Conservation (phyloP, 2,113 vertebrate genomes). For the Bungarus multicinctus region DNA sequence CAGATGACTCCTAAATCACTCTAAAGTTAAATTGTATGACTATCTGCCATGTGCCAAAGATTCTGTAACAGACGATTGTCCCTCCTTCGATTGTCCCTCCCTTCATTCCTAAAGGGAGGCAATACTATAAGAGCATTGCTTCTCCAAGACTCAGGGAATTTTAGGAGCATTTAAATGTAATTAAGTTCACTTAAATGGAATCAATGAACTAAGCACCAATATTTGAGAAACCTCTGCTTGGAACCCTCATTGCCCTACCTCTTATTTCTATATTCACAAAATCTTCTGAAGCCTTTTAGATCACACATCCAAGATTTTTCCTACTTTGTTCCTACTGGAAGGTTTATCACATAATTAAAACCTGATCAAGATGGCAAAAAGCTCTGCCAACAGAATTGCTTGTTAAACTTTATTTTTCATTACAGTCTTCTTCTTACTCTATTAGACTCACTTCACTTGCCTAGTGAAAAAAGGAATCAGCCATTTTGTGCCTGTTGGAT, state of each 20-base stretch:
- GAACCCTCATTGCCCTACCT: not conserved
- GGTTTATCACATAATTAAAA: not conserved
- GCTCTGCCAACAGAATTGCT: not conserved
- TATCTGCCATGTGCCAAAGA: not conserved
- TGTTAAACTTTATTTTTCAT: not conserved
- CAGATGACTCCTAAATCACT: conserved; percentile 22
- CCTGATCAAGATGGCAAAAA: not conserved
- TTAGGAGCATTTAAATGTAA: not conserved
- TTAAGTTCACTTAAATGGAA: not conserved
- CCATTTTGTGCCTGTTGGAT: not conserved
- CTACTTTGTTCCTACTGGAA: not conserved
- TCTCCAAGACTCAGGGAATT: not conserved
- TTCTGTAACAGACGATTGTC: rapidly evolving
- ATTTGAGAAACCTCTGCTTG: not conserved
- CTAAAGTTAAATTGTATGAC: not conserved
- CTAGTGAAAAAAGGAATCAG: not conserved
- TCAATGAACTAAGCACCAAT: rapidly evolving
- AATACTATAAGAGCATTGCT: not conserved
- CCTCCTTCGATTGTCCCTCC: not conserved
- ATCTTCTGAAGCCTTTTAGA: not conserved
- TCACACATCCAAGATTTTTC: rapidly evolving
- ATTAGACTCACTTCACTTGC: not conserved
- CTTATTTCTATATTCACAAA: not conserved
- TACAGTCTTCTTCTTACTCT: not conserved
- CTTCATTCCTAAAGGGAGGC: not conserved